phyloP scores from a whole-genome alignment of 2,113 vertebrate species.

The Scomber japonicus region DNA sequence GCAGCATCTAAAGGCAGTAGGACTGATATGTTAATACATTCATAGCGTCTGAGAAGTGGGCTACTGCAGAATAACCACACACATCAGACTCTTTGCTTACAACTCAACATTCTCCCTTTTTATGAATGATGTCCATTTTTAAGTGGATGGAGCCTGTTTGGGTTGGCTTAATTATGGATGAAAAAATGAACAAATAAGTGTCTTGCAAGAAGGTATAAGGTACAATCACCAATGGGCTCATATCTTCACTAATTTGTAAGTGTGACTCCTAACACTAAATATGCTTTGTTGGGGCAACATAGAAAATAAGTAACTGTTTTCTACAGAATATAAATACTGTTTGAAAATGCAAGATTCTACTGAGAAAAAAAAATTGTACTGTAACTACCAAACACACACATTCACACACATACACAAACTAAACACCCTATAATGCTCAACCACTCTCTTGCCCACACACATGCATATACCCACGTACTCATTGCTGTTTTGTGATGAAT shows the following conservation, averaged over 20 bases:
- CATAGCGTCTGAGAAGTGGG: too few relatives aligned
- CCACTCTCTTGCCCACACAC: not conserved
- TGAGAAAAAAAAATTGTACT: conserved; percentile 20
- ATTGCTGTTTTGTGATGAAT: conserved; percentile 48
- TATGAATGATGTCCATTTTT: not conserved
- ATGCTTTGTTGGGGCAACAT: not conserved
- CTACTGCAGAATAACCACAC: too few relatives aligned
- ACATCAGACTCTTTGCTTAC: too few relatives aligned
- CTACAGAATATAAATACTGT: not conserved
- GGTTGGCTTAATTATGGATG: not conserved
- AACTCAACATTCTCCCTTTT: too few relatives aligned
- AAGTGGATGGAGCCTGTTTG: not conserved
- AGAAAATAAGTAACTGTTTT: too few relatives aligned
- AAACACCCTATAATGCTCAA: conserved; percentile 19
- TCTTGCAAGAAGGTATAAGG: not conserved
- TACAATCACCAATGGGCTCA: not conserved
- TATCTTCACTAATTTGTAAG: too few relatives aligned
- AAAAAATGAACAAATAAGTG: not conserved
- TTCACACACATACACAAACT: not conserved
- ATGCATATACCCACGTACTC: not conserved
- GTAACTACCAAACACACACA: not conserved
- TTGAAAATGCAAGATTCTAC: not conserved
- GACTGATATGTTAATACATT: too few relatives aligned
- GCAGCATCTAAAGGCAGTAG: too few relatives aligned
- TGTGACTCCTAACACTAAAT: too few relatives aligned